phyloP scores from a whole-genome alignment of 1,140 invertebrate species.

The Lethrus apterus region DNA sequence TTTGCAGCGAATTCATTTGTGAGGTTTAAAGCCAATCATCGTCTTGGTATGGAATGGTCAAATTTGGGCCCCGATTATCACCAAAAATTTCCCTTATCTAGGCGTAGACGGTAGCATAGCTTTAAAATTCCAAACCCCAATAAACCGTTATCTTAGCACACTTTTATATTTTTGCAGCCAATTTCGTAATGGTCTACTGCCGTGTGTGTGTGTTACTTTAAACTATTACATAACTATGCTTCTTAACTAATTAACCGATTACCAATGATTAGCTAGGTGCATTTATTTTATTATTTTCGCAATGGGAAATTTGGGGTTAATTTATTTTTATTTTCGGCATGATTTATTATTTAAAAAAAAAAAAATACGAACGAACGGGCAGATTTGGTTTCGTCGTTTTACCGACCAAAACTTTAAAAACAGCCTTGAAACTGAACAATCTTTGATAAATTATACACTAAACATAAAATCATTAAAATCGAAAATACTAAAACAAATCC shows the following conservation, averaged over 20 bases:
- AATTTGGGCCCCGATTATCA: too few relatives aligned
- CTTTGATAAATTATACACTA: slow-evolving; percentile 28
- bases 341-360: too few relatives aligned
- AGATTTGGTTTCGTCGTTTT: too few relatives aligned
- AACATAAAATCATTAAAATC: slow-evolving; percentile 28
- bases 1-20: slow-evolving; percentile 20
- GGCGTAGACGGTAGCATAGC: slow-evolving; percentile 10
- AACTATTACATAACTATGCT: slow-evolving; percentile 31
- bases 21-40: slow-evolving; percentile 17
- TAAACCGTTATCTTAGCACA: not conserved
- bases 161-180: slow-evolving; percentile 11
- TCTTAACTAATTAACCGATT: slow-evolving; percentile 29
- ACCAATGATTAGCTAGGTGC: slow-evolving; percentile 23
- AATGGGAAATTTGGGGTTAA: slow-evolving; percentile 12
- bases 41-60: slow-evolving; percentile 17
- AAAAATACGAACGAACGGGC: too few relatives aligned
- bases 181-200: slow-evolving; percentile 26
- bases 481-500: slow-evolving; percentile 23
- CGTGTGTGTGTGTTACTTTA: slow-evolving; percentile 35
- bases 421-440: too few relatives aligned
- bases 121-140: too few relatives aligned
- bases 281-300: slow-evolving; percentile 19
- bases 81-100: slow-evolving; percentile 15
- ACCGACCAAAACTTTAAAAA: too few relatives aligned
- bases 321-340: too few relatives aligned